A percentile compares a stretch with the other conserved stretches of the same genome.
These are phyloP conservation scores for Melikaiella ostensackeni DNA, from an alignment of 2,888 invertebrate genomes.

Conservation along the genomic window DNA sequence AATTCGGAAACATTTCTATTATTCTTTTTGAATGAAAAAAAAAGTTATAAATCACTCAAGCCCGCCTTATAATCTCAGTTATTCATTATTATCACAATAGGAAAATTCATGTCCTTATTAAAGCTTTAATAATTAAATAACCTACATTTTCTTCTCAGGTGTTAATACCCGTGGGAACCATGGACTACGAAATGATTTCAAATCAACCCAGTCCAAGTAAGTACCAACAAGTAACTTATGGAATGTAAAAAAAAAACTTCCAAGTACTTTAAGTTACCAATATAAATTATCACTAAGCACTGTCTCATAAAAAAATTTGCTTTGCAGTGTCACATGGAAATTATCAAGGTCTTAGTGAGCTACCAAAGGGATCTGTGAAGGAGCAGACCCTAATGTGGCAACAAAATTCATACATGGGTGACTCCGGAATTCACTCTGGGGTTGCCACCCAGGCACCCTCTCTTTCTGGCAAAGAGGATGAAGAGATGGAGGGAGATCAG, in stretches of 20 bases:
- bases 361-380: conserved; percentile 90
- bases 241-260: neutral
- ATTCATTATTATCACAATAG: neutral
- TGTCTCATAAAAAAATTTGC: conserved; percentile 35
- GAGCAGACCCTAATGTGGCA: conserved; percentile 98
- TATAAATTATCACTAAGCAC: neutral
- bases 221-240: conserved; percentile 72
- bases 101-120: neutral
- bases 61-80: neutral
- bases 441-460: conserved; percentile 97
- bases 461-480: conserved; percentile 95
- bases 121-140: neutral
- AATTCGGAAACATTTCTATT: too few relatives aligned
- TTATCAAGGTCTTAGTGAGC: conserved; percentile 87
- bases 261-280: neutral
- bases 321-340: conserved; percentile 89
- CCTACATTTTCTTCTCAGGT: conserved; percentile 78
- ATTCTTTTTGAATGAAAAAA: too few relatives aligned
- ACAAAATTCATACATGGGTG: conserved; percentile 94
- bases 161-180: conserved; percentile 84
- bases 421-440: conserved; percentile 97
- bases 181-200: conserved; percentile 91
- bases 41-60: too few relatives aligned
- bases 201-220: conserved; percentile 91
- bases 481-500: conserved; percentile 93